Base-by-base conservation (phyloP, 2,113 vertebrate species). In the Bothrops jararaca region DNA sequence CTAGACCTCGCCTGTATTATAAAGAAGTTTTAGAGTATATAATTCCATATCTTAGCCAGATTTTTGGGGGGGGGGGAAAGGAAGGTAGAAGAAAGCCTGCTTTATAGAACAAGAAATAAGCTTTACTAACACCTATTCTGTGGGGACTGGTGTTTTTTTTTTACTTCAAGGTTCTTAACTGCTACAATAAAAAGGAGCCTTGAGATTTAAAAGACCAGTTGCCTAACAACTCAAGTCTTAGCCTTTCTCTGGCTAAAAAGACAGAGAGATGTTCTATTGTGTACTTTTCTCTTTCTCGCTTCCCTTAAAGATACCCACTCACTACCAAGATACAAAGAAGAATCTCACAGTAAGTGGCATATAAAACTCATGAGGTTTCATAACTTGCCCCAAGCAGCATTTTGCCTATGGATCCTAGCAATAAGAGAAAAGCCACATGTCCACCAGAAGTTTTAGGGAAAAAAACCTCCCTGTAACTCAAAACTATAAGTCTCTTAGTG, bases 91-190 rank as follows among this genome's bases (percentile, higher is more conserved):
- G 92, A 95, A 97, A 96, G 95, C 85, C 24, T 93, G 95, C 96
- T 95, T 95, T 94, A 93, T 96, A 96, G 94, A 96, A 54, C 89
- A 90, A 58, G 74, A 89, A 80, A 93, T 92, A 95, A 91, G 96
- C 95, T 97, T 96, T 94, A 93, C 96, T 96, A 97, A 97, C 96
- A 97, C 95, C 93, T 80, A 94, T 92, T 97, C 97, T 97, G 93
- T 12, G 22, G 96, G 95, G 97, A 97, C 93, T 95, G n/a, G n/a
- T n/a, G n/a, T 96, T 87, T 89, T 94, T 96, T 91, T 48, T 60
- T 94, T 95, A 93, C 95, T 97, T 97, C 96, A 97, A 97, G 90
- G 93, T 92, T 96, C 96, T 95, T 96, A 96, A 96, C 95, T 97
- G 96, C 93, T 97, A 6, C 96, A 97, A 96, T 95, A 97, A 97